Conservation (phyloP, 2,113 vertebrate species). For the Calidris pugnax region DNA sequence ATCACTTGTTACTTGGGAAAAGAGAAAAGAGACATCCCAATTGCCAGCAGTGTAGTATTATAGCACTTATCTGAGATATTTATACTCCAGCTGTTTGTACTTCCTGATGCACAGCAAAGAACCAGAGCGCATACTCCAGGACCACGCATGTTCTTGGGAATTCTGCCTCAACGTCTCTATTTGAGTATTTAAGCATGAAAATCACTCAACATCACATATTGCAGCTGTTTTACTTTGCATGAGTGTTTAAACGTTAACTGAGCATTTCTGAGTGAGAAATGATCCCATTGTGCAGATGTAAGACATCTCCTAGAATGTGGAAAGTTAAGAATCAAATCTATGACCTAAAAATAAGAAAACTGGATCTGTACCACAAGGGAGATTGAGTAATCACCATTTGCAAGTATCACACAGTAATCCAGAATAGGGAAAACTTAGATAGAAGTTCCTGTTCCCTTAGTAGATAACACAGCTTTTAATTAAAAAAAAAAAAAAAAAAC, state of each 20-base stretch:
- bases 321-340: background rate
- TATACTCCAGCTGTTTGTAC: background rate
- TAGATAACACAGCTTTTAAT: background rate
- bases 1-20: background rate
- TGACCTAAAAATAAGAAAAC: background rate
- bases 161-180: too few relatives aligned
- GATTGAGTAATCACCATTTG: background rate
- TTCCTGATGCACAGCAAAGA: background rate
- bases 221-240: background rate
- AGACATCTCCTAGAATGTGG: background rate
- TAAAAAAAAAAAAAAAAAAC: too few relatives aligned
- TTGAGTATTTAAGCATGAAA: background rate
- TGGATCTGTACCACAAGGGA: background rate
- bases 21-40: background rate
- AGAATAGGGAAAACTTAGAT: background rate
- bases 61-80: background rate
- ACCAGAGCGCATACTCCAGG: background rate
- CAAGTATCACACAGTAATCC: background rate
- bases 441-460: background rate
- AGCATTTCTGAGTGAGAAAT: background rate
- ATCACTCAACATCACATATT: background rate
- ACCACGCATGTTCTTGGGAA: background rate
- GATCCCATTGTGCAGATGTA: background rate
- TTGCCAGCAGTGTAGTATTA: background rate
- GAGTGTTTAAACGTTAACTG: background rate